Percentiles rank a stretch among this genome's conserved stretches.
Evolutionary conservation across 1,140 invertebrate species (phyloP).

Genomic region (Heliothis virescens): DNA sequence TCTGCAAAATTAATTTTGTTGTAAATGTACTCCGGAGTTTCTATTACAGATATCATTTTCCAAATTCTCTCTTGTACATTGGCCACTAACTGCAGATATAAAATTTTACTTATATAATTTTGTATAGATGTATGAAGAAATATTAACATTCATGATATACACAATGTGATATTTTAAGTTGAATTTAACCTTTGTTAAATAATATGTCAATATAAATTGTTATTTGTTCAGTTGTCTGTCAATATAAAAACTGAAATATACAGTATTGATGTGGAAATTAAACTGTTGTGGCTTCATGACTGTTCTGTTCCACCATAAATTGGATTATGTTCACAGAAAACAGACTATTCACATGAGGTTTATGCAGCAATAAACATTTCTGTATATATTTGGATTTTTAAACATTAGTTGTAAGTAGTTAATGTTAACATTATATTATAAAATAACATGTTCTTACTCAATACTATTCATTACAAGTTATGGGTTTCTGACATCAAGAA

Average conservation of each 20-base stretch:
- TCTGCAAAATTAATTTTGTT: background rate
- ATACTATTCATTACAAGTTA: constrained; percentile 43
- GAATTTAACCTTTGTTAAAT: constrained; percentile 44
- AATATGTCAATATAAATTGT: constrained; percentile 28
- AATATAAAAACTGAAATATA: constrained; percentile 27
- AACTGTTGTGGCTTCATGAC: constrained; percentile 50
- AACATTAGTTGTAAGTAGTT: constrained; percentile 82
- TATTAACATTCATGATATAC: constrained; percentile 38
- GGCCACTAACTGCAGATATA: no score
- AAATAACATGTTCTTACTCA: constrained; percentile 43
- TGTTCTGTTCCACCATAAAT: constrained; percentile 39
- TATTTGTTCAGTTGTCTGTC: constrained; percentile 45
- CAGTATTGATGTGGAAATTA: constrained; percentile 44
- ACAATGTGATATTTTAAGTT: constrained; percentile 50
- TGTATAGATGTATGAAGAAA: background rate
- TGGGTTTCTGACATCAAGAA: constrained; percentile 53
- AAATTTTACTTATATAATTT: background rate
- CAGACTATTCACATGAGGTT: constrained; percentile 46
- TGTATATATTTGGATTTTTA: constrained; percentile 83
- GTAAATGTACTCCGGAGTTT: background rate
- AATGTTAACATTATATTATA: constrained; percentile 66
- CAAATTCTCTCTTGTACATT: no score
- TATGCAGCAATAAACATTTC: constrained; percentile 67
- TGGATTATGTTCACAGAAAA: constrained; percentile 43
- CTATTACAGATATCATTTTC: no score